These are phyloP conservation scores for Ophonus ardosiacus DNA, from an alignment of 2,888 invertebrate species.

Conservation along the genomic window DNA sequence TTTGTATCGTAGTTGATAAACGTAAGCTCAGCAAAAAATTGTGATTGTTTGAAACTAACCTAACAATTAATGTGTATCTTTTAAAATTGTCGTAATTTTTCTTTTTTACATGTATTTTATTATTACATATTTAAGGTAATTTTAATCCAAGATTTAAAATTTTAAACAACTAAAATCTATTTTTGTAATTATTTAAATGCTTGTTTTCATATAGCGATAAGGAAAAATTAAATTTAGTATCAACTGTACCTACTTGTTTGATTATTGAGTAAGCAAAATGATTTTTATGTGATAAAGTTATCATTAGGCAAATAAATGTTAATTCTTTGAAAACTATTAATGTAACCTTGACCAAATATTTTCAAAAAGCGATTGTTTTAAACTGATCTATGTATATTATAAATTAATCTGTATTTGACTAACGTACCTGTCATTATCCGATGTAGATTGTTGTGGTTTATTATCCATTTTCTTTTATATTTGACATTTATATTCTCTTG, in stretches of 20 bases:
- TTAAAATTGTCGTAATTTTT: too few species aligned
- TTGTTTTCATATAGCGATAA: too few species aligned
- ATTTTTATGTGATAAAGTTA: background rate
- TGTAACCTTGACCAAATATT: background rate
- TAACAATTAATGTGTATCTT: background rate
- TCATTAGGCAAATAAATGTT: background rate
- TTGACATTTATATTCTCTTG: background rate
- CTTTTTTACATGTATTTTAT: too few species aligned
- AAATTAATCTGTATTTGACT: background rate
- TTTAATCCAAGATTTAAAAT: too few species aligned
- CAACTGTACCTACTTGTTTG: background rate
- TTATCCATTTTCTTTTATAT: background rate
- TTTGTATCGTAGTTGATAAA: background rate
- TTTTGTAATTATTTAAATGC: too few species aligned
- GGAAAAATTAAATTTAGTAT: background rate
- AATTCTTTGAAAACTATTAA: background rate
- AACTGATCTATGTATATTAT: too few species aligned
- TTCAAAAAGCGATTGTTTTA: background rate
- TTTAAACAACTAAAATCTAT: too few species aligned
- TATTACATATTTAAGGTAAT: too few species aligned
- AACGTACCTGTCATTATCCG: background rate
- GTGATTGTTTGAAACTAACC: background rate
- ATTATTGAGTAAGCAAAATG: background rate
- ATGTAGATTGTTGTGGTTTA: background rate
- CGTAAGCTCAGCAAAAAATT: too few species aligned